phyloP scores from a whole-genome alignment of 64 coral and sea anemone genomes.

The Actinia equina region DNA sequence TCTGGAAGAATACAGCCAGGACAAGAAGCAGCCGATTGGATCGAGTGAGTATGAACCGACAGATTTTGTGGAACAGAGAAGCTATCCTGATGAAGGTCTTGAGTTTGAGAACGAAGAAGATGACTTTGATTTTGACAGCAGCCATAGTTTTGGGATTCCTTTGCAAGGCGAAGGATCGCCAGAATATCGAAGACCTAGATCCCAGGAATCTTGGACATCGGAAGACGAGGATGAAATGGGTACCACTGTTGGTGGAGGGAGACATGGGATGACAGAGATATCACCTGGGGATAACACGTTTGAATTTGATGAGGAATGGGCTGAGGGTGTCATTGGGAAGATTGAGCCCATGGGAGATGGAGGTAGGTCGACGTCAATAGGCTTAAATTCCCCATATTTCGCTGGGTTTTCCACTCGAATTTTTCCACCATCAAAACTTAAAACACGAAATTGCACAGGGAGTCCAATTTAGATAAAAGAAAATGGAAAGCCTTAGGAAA shows the following conservation, averaged over 20 bases:
- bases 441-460: no score
- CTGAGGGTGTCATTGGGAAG: neutral
- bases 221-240: neutral
- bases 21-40: neutral
- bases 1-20: neutral
- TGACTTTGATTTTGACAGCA: neutral
- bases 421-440: no score
- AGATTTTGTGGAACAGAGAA: neutral
- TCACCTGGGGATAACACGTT: neutral
- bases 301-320: conserved; percentile 30
- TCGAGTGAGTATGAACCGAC: neutral
- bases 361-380: neutral
- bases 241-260: neutral
- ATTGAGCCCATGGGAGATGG: neutral
- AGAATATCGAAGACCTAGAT: neutral
- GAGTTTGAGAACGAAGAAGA: neutral
- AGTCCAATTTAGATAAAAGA: no score
- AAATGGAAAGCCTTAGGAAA: no score
- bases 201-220: neutral
- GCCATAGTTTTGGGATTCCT: neutral
- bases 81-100: neutral
- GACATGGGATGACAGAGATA: neutral
- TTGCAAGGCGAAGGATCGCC: neutral
- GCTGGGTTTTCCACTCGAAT: no score
- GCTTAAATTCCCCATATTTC: no score